Evolutionary conservation across 2,888 invertebrate species (phyloP).

Genomic region (Acrobasis repandana): DNA sequence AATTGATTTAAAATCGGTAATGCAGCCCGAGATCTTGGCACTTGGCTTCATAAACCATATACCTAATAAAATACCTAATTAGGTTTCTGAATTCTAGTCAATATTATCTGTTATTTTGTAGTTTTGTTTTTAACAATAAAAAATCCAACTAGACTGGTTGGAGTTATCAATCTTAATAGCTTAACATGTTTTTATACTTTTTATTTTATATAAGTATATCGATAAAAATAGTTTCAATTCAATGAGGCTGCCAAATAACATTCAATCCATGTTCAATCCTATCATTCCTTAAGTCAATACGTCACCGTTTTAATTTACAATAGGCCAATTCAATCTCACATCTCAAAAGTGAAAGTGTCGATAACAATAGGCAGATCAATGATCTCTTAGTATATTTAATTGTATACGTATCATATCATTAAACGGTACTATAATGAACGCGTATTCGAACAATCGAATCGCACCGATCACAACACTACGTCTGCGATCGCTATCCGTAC

Average conservation of each 20-base stretch:
- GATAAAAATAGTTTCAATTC: too few species aligned
- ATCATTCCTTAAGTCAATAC: conserved; percentile 7
- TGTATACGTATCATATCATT: conserved; percentile 15
- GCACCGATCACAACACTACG: conserved; percentile 35
- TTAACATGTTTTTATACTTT: too few species aligned
- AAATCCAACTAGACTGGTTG: too few species aligned
- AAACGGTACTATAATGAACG: conserved; percentile 25
- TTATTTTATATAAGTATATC: too few species aligned
- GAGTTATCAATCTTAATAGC: too few species aligned
- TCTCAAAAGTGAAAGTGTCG: conserved; percentile 21
- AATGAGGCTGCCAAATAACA: not conserved
- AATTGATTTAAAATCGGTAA: too few species aligned
- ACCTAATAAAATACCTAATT: too few species aligned
- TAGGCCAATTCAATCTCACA: conserved; percentile 1
- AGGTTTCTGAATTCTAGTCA: too few species aligned
- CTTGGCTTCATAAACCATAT: too few species aligned
- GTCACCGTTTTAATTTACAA: conserved; percentile 8
- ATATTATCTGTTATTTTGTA: too few species aligned
- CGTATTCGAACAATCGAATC: conserved; percentile 32
- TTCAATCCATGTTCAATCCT: not conserved
- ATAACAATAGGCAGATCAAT: conserved; percentile 20
- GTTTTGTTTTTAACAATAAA: too few species aligned
- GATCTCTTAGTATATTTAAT: conserved; percentile 16
- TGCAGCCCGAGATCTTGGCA: too few species aligned
- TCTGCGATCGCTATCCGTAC: conserved; percentile 42